Conservation (phyloP, 1,140 invertebrate species). For the Drosophila eugracilis region DNA sequence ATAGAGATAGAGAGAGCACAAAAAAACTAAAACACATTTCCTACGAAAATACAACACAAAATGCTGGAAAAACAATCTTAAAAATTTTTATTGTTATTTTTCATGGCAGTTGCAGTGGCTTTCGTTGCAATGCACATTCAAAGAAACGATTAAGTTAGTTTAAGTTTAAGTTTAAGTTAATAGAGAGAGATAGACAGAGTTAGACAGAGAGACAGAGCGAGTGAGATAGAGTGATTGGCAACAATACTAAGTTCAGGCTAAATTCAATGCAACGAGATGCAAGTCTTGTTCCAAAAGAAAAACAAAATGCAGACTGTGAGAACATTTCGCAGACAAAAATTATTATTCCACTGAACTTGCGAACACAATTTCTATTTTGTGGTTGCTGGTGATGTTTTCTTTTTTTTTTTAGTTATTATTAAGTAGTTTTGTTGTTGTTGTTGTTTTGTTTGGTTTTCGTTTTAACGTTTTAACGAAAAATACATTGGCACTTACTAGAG, state of each 20-base stretch:
- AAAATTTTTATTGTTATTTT: conserved; percentile 34
- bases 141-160: conserved; percentile 64
- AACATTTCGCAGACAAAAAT: conserved; percentile 44
- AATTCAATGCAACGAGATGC: conserved; percentile 51
- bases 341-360: conserved; percentile 66
- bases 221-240: conserved; percentile 68
- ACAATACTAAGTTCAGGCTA: conserved; percentile 70
- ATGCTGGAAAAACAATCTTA: conserved; percentile 46
- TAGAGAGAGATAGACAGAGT: conserved; percentile 51
- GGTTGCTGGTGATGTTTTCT: conserved; percentile 60
- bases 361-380: conserved; percentile 72
- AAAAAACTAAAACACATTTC: conserved; percentile 68
- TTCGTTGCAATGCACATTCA: conserved; percentile 74
- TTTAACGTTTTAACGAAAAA: conserved; percentile 75
- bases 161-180: conserved; percentile 38
- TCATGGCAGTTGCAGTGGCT: conserved; percentile 54
- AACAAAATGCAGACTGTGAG: conserved; percentile 54
- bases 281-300: conserved; percentile 46
- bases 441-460: conserved; percentile 46
- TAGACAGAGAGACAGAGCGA: conserved; percentile 59
- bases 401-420: too few relatives aligned
- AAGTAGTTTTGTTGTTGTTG: too few relatives aligned
- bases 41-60: conserved; percentile 79
- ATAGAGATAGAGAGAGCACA: too few relatives aligned
- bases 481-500: conserved; percentile 93